Evolutionary conservation across 1,140 invertebrate species (phyloP).

Genomic region (Heliconius hewitsoni): DNA sequence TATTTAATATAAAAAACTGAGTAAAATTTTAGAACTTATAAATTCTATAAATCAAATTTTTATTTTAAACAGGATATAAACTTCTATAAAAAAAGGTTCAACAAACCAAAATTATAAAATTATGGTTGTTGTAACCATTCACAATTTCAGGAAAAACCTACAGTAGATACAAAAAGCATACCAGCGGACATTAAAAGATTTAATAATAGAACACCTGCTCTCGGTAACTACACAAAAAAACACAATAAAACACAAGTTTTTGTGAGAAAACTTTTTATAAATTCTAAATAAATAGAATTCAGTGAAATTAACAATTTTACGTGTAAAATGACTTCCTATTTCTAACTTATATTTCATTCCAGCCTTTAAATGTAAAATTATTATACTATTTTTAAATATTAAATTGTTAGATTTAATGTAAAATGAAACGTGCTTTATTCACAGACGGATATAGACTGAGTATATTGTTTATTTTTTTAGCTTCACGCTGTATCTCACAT

Average conservation of each 20-base stretch:
- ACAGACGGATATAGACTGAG: too few species aligned
- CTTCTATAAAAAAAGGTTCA: background rate
- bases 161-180: background rate
- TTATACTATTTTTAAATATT: background rate
- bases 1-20: too few species aligned
- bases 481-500: too few species aligned
- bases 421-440: too few species aligned
- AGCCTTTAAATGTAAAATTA: background rate
- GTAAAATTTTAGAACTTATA: too few species aligned
- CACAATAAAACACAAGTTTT: background rate
- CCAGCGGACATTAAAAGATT: background rate
- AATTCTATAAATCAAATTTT: too few species aligned
- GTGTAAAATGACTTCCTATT: background rate
- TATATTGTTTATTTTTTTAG: too few species aligned
- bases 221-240: background rate
- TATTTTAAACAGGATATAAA: background rate
- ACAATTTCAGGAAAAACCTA: slow-evolving; percentile 6
- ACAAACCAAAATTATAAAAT: background rate
- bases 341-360: background rate
- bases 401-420: background rate
- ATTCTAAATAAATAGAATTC: slow-evolving; percentile 11
- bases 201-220: slow-evolving; percentile 1
- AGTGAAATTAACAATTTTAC: slow-evolving; percentile 11
- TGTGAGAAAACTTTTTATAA: background rate
- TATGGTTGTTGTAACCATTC: background rate